Percentiles rank a stretch among this genome's conserved stretches.
Evolutionary conservation across 2,888 invertebrate species (phyloP).

Genomic region (Caenorhabditis japonica): DNA sequence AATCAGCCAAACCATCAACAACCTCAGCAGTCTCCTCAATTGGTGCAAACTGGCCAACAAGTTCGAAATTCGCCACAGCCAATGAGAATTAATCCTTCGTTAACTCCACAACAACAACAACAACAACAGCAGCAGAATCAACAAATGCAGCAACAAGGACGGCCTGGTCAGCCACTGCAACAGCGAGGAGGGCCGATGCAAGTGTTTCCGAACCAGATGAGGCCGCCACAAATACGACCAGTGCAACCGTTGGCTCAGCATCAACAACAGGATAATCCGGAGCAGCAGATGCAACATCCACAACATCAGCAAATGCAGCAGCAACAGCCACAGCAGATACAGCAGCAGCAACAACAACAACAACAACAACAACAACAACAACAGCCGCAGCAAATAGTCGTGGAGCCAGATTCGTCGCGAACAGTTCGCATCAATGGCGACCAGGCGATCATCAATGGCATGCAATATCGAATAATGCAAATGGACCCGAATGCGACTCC

Average conservation of each 20-base stretch:
- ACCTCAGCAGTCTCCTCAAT: neutral
- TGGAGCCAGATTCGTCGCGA: neutral
- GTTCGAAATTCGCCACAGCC: slow-evolving; percentile 7
- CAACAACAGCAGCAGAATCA: slow-evolving; percentile 3
- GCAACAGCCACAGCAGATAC: neutral
- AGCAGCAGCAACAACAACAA: neutral
- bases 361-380: slow-evolving; percentile 2
- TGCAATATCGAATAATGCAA: slow-evolving; percentile 16
- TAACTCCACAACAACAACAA: slow-evolving; percentile 12
- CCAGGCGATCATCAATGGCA: slow-evolving; percentile 16
- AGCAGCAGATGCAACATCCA: slow-evolving; percentile 1
- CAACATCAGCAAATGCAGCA: slow-evolving; percentile 1
- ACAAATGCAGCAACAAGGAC: neutral
- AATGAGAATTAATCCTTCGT: slow-evolving; percentile 15
- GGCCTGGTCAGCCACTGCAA: neutral
- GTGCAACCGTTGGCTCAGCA: neutral
- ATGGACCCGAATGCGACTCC: neutral
- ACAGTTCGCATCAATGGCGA: slow-evolving; percentile 16
- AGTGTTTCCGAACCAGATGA: neutral
- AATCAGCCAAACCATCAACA: slow-evolving; percentile 3
- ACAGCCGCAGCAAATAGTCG: neutral
- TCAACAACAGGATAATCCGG: neutral
- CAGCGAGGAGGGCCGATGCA: neutral
- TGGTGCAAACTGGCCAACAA: slow-evolving; percentile 6
- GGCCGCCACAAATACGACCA: neutral